Base-by-base conservation (phyloP, 2,113 vertebrate genomes). In the Mellivora capensis region DNA sequence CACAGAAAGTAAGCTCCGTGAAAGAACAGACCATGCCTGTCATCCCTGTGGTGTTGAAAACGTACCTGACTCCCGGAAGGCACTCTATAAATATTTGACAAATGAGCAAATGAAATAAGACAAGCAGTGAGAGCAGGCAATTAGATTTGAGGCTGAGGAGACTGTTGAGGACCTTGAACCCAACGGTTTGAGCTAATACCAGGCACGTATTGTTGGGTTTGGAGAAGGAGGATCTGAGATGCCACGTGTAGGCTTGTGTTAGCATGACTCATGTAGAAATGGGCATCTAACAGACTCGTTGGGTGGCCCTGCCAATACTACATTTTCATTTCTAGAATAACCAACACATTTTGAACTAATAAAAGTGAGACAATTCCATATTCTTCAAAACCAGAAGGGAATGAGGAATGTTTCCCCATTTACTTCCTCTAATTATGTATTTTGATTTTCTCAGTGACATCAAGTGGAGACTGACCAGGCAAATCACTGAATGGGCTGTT, bases 61-160 rank as follows among this genome's bases (percentile, higher is more conserved):
- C 21, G 47, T 39, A 7, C 42, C 92, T 91, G 39, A 95, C 42
- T 49, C 54, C 27, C 77, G 42, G 80, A 88, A 96, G 31, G 52
- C 31, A 34, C 61, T 80, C 61, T 82, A 14, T 39, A 62, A 49
- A 79, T 87, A 89, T 47, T 1, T 91, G 90, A 94, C 87, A 95
- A 91, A 64, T 29, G 31, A 85, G 67, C 29, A 81, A 89, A 95
- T 93, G 77, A 96, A 86, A 85, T 31, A 72, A 87, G 87, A 86
- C 80, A 82, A 94, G 82, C 64, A 87, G 54, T 25, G 77, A 91
- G 61, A 74, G 62, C 2, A 49, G 23, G 34, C 74, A 64, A 49
- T 76, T 49, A 57, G 47, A 91, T 27, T 17, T 31, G n/a, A 69
- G 37, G 23, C n/a, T 57, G 39, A 88, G 52, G 39, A 87, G 54